Evolutionary conservation across 2,797 vertebrate species (phyloP), one percentile per base, ranked within the genome.

Genomic region (Pristis pectinata): DNA sequence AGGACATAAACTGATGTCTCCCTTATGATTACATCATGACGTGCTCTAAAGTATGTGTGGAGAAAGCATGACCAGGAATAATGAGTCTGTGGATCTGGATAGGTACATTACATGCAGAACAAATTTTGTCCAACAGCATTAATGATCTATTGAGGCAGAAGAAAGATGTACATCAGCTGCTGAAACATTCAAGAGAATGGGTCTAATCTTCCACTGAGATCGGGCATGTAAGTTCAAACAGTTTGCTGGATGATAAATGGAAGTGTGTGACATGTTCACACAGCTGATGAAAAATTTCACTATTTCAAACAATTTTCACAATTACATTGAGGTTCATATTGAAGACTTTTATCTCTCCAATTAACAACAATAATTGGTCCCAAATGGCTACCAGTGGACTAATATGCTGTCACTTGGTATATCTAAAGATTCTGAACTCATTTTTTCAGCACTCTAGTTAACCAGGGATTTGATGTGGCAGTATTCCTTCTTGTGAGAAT

Each of bases 21-120:
- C 96, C 95, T 95, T 95, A 93, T 87, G 95, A 96, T 79, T 94
- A 67, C 94, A 95, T 95, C 95, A 96, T 95, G 96, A 95, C 96
- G 96, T 96, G 96, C 95, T 96, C 95, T 44, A 94, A 94, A 96
- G 96, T 94, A 94, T 95, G 79, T 94, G 94, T 95, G 93, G 92
- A 94, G 96, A 95, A 94, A 94, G 95, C 95, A 95, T 59, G 95
- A 96, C 87, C 56, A 95, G 95, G 59, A 89, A 95, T 1, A 95
- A 96, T 95, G 95, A 94, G 95, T 95, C 95, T 96, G 80, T 95
- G 53, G 27, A 22, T 95, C 79, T 94, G 95, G 94, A 94, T 27
- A 95, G 61, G 95, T 94, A 95, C 64, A 94, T 44, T 76, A 79
- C 34, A 83, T 96, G 95, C 53, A 94, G 94, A 95, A 94, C 79